Percentiles rank a stretch among this genome's conserved stretches.
Evolutionary conservation across 2,888 invertebrate species (phyloP).

Genomic region (Clostera curtula): DNA sequence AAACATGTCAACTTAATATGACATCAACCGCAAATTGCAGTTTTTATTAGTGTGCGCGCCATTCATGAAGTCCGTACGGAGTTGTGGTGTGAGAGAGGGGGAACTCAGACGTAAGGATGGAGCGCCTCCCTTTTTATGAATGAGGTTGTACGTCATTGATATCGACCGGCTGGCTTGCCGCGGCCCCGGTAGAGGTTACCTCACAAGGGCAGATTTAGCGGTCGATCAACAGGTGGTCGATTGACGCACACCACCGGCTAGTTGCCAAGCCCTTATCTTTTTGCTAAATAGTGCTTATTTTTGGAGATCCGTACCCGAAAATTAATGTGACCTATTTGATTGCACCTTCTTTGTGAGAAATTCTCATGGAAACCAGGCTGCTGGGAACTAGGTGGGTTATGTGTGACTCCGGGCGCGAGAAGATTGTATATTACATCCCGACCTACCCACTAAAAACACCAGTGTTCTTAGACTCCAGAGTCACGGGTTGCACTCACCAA

Average conservation of each 20-base stretch:
- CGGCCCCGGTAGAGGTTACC: slow-evolving; percentile 50
- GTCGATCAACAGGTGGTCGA: slow-evolving; percentile 58
- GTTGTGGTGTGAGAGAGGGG: slow-evolving; percentile 32
- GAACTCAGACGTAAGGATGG: slow-evolving; percentile 23
- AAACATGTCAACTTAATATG: too few relatives aligned
- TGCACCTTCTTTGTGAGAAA: too few relatives aligned
- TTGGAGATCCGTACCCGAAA: too few relatives aligned
- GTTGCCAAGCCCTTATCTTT: too few relatives aligned
- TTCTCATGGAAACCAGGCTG: too few relatives aligned
- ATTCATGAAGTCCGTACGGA: slow-evolving; percentile 55
- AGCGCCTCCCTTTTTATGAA: slow-evolving; percentile 62
- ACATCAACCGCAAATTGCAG: slow-evolving; percentile 23
- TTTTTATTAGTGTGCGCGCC: slow-evolving; percentile 39
- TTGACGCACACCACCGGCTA: slow-evolving; percentile 45
- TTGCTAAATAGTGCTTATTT: slow-evolving; percentile 36
- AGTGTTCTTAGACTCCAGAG: too few relatives aligned
- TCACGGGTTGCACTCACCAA: too few relatives aligned
- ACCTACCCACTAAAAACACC: too few relatives aligned
- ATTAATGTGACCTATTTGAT: too few relatives aligned
- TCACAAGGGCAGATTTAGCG: slow-evolving; percentile 54
- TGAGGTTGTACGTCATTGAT: slow-evolving; percentile 68
- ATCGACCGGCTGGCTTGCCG: slow-evolving; percentile 46
- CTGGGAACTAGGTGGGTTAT: too few relatives aligned
- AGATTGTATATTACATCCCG: too few relatives aligned
- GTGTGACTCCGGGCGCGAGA: too few relatives aligned